These are phyloP conservation scores for Cryptus viduatorius DNA, from an alignment of 2,888 invertebrate genomes.

Conservation along the genomic window DNA sequence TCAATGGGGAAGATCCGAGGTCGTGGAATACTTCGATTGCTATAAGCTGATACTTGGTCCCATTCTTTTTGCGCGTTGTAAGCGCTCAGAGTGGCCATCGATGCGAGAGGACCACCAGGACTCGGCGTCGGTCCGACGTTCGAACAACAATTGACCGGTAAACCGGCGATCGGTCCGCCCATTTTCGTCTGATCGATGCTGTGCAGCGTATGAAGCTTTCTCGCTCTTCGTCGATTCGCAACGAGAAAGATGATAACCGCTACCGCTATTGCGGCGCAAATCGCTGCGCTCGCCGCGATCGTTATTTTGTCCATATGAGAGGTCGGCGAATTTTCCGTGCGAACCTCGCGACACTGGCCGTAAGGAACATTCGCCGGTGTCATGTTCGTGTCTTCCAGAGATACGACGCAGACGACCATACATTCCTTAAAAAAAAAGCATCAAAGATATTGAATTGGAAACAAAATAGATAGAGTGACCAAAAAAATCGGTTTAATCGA, in stretches of 20 bases:
- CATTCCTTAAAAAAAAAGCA: conserved; percentile 88
- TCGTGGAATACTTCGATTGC: conserved; percentile 95
- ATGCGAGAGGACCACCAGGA: conserved; percentile 92
- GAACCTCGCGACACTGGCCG: conserved; percentile 94
- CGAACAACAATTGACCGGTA: conserved; percentile 93
- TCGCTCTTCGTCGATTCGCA: conserved; percentile 92
- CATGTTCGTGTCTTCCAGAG: conserved; percentile 94
- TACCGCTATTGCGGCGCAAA: conserved; percentile 96
- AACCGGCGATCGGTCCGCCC: conserved; percentile 89
- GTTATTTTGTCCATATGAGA: conserved; percentile 98
- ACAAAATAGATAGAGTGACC: too few relatives aligned
- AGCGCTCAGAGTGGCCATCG: conserved; percentile 93
- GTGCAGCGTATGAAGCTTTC: conserved; percentile 90
- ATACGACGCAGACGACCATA: conserved; percentile 96
- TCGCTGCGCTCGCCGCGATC: conserved; percentile 96
- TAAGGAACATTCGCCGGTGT: conserved; percentile 94
- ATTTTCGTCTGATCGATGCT: conserved; percentile 89
- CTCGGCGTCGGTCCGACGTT: conserved; percentile 90
- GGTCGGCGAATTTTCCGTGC: conserved; percentile 93
- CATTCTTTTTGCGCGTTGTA: conserved; percentile 95
- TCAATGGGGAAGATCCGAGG: conserved; percentile 94
- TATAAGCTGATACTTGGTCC: conserved; percentile 96
- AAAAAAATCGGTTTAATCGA: too few relatives aligned
- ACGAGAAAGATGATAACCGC: conserved; percentile 96
- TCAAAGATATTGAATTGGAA: too few relatives aligned